A percentile compares a stretch with the other conserved stretches of the same genome.
These are phyloP conservation scores for Deroplatys truncata DNA, from an alignment of 2,888 invertebrate species.

Conservation along the genomic window DNA sequence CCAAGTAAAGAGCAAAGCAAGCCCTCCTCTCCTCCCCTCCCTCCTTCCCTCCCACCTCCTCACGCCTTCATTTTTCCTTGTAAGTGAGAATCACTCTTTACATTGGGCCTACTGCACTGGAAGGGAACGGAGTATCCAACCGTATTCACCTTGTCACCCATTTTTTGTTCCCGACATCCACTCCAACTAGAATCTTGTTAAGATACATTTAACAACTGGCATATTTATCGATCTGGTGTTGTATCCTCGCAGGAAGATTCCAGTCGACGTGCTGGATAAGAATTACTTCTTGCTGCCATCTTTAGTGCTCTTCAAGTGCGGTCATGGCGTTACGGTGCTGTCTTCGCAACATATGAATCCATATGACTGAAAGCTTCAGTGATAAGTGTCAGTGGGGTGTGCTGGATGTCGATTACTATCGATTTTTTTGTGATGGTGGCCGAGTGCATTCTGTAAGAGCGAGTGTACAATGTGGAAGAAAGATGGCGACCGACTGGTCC, in stretches of 20 bases:
- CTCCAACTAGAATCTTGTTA: background rate
- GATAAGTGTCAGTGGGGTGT: background rate
- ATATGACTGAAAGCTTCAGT: background rate
- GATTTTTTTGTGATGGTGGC: background rate
- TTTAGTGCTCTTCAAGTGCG: background rate
- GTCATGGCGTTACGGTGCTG: background rate
- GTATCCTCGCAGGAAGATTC: background rate
- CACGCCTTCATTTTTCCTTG: constrained; percentile 10
- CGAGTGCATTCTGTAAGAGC: background rate
- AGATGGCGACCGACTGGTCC: background rate
- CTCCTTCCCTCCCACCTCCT: background rate
- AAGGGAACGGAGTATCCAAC: background rate
- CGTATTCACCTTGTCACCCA: background rate
- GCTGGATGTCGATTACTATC: background rate
- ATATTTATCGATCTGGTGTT: background rate
- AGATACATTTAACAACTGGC: background rate
- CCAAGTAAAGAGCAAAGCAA: constrained; percentile 17
- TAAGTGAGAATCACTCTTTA: constrained; percentile 11
- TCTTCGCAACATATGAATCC: background rate
- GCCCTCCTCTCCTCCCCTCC: background rate
- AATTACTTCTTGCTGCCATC: background rate
- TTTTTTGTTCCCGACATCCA: background rate
- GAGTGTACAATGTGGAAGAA: background rate
- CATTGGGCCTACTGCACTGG: background rate
- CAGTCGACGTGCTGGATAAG: background rate